Percentiles rank a stretch among this genome's conserved stretches.
phyloP scores from a whole-genome alignment of 2,113 vertebrate species.

The Anarhynchus alexandrinus region DNA sequence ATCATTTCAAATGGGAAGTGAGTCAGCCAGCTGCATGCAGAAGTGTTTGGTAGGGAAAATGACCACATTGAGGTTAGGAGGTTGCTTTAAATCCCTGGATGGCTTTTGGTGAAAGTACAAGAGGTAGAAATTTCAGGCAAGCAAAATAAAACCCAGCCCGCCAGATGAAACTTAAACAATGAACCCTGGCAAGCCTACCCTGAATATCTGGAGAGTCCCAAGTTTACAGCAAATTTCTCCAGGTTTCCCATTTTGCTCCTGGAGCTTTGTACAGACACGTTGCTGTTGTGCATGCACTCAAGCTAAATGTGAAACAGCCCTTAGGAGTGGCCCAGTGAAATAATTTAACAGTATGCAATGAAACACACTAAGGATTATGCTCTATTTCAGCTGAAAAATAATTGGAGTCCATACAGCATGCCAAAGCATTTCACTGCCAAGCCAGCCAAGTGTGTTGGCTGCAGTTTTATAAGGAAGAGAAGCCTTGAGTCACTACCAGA shows the following conservation, averaged over 20 bases:
- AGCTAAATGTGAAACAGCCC: not conserved
- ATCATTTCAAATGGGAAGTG: not conserved
- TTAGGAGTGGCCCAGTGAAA: not conserved
- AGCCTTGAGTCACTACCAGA: not conserved
- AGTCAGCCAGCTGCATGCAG: not conserved
- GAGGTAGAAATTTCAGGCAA: not conserved
- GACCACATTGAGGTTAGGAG: not conserved
- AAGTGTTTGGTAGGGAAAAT: not conserved
- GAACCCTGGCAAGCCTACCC: not conserved
- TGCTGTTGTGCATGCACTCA: not conserved
- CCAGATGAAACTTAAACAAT: not conserved
- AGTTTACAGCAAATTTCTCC: not conserved
- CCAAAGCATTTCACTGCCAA: not conserved
- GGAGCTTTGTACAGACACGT: not conserved
- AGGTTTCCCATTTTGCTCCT: not conserved
- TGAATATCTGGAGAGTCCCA: not conserved
- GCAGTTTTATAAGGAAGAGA: not conserved
- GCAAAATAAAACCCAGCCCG: not conserved
- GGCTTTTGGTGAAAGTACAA: not conserved
- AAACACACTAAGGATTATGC: not conserved
- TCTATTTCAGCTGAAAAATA: constrained; percentile 6
- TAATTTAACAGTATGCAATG: not conserved
- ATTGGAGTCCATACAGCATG: not conserved
- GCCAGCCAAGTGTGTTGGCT: not conserved
- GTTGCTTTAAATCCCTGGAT: not conserved